Evolutionary conservation across 2,797 vertebrate genomes (phyloP).

Genomic region (Gephyroberyx darwinii): DNA sequence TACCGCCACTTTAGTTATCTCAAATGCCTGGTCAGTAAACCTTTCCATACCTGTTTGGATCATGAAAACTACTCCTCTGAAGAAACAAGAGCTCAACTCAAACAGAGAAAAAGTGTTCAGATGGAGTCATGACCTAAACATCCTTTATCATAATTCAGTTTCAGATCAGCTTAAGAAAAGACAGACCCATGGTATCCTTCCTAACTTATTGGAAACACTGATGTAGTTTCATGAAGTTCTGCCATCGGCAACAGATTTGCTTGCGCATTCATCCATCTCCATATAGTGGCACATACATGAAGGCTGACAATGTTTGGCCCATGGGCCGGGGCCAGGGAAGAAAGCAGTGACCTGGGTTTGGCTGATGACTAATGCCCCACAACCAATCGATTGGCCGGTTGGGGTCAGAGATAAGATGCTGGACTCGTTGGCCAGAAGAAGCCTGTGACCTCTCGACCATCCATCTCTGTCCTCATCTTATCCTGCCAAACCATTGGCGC

Average conservation of each 20-base stretch:
- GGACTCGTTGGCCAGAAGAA: conserved; percentile 82
- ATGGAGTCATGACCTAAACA: neutral
- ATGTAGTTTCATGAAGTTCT: neutral
- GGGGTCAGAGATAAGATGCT: conserved; percentile 87
- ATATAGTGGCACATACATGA: conserved; percentile 62
- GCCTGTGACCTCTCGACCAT: conserved; percentile 87
- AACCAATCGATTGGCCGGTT: conserved; percentile 92
- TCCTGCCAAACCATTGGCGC: conserved; percentile 79
- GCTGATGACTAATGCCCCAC: conserved; percentile 88
- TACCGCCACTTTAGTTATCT: conserved; percentile 36
- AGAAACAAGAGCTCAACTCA: neutral
- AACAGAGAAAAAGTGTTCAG: neutral
- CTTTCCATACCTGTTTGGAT: neutral
- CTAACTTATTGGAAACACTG: conserved; percentile 10
- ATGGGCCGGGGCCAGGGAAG: conserved; percentile 41
- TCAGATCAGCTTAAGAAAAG: too few species aligned
- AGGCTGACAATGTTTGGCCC: conserved; percentile 51
- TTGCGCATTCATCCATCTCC: conserved; percentile 52
- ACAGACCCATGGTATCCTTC: conserved; percentile 11
- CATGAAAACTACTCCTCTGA: neutral
- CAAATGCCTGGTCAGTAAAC: conserved; percentile 6
- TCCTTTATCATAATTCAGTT: neutral
- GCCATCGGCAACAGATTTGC: conserved; percentile 23
- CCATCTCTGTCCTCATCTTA: conserved; percentile 89
- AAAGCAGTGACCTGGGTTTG: conserved; percentile 65